phyloP scores from a whole-genome alignment of 2,888 invertebrate species.

The Hypselothyrea guttata region DNA sequence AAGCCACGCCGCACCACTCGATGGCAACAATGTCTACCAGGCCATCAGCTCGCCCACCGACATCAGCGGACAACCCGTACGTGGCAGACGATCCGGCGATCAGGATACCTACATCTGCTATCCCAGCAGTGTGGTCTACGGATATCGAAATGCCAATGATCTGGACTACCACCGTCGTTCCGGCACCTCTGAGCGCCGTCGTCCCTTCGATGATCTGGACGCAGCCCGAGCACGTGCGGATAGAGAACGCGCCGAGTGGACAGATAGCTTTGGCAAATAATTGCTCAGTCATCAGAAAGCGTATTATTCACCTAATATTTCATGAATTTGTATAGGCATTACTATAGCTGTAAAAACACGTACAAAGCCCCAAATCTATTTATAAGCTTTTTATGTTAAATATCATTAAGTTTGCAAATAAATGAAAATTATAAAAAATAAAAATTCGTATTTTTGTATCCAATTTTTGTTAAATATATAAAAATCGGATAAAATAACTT shows the following conservation, averaged over 20 bases:
- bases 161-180: slow-evolving; percentile 48
- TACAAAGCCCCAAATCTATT: slow-evolving; percentile 33
- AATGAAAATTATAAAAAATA: no score
- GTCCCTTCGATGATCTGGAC: slow-evolving; percentile 31
- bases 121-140: slow-evolving; percentile 64
- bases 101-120: slow-evolving; percentile 58
- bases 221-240: slow-evolving; percentile 52
- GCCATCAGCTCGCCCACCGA: slow-evolving; percentile 41
- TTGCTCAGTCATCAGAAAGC: not conserved
- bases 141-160: slow-evolving; percentile 24
- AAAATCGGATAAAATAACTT: no score
- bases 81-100: slow-evolving; percentile 41
- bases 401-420: slow-evolving; percentile 1
- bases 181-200: slow-evolving; percentile 5
- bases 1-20: slow-evolving; percentile 37
- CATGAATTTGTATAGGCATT: not conserved
- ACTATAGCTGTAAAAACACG: slow-evolving; percentile 27
- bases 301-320: not conserved
- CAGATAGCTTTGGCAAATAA: slow-evolving; percentile 60
- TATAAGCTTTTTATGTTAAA: slow-evolving; percentile 40
- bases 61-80: slow-evolving; percentile 52
- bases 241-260: slow-evolving; percentile 48
- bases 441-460: not conserved
- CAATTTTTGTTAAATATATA: no score
- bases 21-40: slow-evolving; percentile 10